Conservation (phyloP, 2,888 invertebrate species). For the Julus scanicus region DNA sequence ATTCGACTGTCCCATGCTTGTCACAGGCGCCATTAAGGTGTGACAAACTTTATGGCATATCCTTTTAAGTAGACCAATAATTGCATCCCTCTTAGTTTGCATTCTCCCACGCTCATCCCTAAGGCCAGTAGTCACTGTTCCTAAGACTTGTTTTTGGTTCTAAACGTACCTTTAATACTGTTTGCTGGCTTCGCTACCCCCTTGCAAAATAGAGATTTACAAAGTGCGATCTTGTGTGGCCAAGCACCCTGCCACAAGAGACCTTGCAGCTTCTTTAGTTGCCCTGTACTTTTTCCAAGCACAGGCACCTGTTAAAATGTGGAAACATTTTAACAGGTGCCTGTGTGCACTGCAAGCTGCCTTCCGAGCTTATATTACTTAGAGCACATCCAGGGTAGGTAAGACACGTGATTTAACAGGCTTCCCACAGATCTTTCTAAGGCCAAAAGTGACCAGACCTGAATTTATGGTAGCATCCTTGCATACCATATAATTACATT, state of each 20-base stretch:
- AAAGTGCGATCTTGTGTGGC: neutral
- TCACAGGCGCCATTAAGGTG: too few relatives aligned
- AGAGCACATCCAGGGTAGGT: too few relatives aligned
- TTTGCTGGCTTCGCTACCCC: neutral
- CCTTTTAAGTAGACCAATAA: neutral
- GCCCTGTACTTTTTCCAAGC: neutral
- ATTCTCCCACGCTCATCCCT: neutral
- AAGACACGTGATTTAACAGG: too few relatives aligned
- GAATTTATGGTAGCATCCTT: too few relatives aligned
- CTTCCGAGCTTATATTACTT: neutral
- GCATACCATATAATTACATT: too few relatives aligned
- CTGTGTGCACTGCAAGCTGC: neutral
- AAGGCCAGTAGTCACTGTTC: neutral
- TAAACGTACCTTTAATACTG: neutral
- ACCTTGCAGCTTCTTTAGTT: neutral
- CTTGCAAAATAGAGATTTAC: neutral
- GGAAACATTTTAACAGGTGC: neutral
- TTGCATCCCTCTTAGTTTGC: neutral
- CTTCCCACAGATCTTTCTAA: too few relatives aligned
- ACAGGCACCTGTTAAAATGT: too few relatives aligned
- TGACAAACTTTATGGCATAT: neutral
- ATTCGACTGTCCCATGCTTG: neutral
- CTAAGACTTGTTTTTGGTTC: neutral
- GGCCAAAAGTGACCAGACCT: too few relatives aligned
- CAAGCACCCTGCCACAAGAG: neutral